Base-by-base conservation (phyloP, 1,140 invertebrate genomes). In the Teleopsis dalmanni region DNA sequence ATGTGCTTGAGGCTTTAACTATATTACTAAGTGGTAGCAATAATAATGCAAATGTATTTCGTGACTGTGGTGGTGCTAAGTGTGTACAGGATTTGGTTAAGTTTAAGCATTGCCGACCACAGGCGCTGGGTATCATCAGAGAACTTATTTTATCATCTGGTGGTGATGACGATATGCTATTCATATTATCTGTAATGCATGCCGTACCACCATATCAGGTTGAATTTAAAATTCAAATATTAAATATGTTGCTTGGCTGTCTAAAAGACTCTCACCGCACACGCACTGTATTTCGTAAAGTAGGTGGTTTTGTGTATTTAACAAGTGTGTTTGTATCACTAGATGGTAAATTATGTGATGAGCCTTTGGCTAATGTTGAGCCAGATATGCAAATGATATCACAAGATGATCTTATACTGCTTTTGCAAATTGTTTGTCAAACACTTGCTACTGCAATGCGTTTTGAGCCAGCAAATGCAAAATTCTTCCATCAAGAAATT, bases 401-500 rank as follows among this genome's bases (percentile, higher is more conserved):
- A 13, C 65, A 69, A 48, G 61, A 65, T 43, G 78, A 87, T 55
- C 75, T 86, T 57, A 67, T 91, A 31, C 78, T 81, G 27, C 65
- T 94, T 27, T 73, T 98, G 47, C 84, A 90, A 54, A 83, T 91
- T 22, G 91, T 98, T 16, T 97, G 98, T 72, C 91, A 93, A 65
- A 96, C 93, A 1, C 81, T 98, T 37, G 91, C 91, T 51, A 91
- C 95, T 3, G 94, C 95, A 3, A 98, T 99, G 95, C 78, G 96
- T 59, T 98, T 95, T 72, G 96, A 99, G 73, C 96, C 96, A 3
- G 94, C 94, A 3, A 99, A 99, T 76, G 95, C 95, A 1, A 96
- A 96, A 70, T 95, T 95, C 75, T 98, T 99, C 78, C 84, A 95
- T 62, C 85, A 91, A 48, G 95, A 98, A 80, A 88, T 95, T 47